A percentile compares a stretch with the other conserved stretches of the same genome.
phyloP scores from a whole-genome alignment of 2,797 vertebrate genomes.

The Pygocentrus nattereri region DNA sequence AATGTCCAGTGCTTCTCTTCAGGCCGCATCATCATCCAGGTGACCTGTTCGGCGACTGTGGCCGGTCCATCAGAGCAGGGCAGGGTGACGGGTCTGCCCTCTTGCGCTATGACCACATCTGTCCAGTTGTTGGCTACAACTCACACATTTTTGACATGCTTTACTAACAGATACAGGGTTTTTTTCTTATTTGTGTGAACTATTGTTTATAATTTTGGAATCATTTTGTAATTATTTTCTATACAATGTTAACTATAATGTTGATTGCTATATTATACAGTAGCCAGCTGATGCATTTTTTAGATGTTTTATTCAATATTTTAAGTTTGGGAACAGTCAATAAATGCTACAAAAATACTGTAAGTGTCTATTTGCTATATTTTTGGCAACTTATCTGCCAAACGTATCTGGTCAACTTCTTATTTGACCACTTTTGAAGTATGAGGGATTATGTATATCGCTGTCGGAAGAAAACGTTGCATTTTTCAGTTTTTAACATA shows the following conservation, averaged over 20 bases:
- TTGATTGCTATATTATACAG: background rate
- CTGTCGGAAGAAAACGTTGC: too few relatives aligned
- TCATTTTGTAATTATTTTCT: too few relatives aligned
- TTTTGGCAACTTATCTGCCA: too few relatives aligned
- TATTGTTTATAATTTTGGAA: background rate
- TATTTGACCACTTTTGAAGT: too few relatives aligned
- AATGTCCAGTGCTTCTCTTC: conserved; percentile 61
- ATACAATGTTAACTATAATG: too few relatives aligned
- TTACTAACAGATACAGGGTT: background rate
- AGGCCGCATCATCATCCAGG: conserved; percentile 69
- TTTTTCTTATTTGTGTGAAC: background rate
- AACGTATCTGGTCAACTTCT: too few relatives aligned
- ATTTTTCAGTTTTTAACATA: too few relatives aligned
- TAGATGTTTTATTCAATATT: background rate
- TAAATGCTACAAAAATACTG: too few relatives aligned
- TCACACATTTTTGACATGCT: background rate
- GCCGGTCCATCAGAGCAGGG: conserved; percentile 63
- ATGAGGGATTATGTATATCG: too few relatives aligned
- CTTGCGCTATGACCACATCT: conserved; percentile 68
- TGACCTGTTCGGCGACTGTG: conserved; percentile 55
- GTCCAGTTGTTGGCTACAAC: conserved; percentile 66
- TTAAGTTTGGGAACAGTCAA: too few relatives aligned
- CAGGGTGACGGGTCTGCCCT: conserved; percentile 61
- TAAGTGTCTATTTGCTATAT: too few relatives aligned
- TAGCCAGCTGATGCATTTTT: background rate